Evolutionary conservation across 2,113 vertebrate genomes (phyloP).

Genomic region (Macrotis lagotis): DNA sequence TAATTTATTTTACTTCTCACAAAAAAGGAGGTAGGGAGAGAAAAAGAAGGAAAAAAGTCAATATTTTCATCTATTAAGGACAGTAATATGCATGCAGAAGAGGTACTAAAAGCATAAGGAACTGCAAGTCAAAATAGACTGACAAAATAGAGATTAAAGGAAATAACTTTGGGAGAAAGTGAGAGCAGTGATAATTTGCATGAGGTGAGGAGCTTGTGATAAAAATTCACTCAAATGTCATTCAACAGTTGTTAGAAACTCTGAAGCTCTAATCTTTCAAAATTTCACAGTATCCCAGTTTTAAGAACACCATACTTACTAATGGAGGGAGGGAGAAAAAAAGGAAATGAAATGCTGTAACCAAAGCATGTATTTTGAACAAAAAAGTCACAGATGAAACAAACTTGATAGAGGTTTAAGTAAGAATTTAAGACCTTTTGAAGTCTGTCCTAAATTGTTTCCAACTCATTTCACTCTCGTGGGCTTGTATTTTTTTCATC

Average conservation of each 20-base stretch:
- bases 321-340: background rate
- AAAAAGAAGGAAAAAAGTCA: background rate
- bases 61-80: background rate
- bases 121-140: background rate
- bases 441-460: background rate
- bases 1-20: background rate
- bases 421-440: background rate
- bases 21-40: background rate
- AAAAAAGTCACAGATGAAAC: constrained; percentile 18
- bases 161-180: background rate
- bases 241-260: background rate
- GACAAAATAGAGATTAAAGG: background rate
- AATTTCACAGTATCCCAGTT: background rate
- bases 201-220: background rate
- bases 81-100: background rate
- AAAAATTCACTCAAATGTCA: background rate
- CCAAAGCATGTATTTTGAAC: background rate
- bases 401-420: background rate
- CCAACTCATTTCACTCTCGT: background rate
- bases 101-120: background rate
- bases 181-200: background rate
- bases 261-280: background rate
- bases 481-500: constrained; percentile 41
- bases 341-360: background rate
- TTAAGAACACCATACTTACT: background rate